Evolutionary conservation across 2,888 invertebrate genomes (phyloP).

Genomic region (Oscheius sp.): DNA sequence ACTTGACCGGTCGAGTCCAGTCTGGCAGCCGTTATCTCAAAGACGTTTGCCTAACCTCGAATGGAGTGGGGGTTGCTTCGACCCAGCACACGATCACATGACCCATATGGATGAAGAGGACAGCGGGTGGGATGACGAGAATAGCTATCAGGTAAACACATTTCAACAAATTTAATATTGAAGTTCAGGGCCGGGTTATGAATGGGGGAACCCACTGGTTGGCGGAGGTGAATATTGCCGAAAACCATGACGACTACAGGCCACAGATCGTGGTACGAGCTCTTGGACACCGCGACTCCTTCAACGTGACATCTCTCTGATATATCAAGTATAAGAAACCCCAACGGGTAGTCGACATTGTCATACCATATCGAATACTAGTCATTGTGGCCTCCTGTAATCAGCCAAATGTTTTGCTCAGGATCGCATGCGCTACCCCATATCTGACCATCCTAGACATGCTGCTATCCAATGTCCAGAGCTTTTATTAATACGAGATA

Average conservation of each 20-base stretch:
- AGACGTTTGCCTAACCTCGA: slow-evolving; percentile 55
- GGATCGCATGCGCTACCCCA: slow-evolving; percentile 16
- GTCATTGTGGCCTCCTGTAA: slow-evolving; percentile 1
- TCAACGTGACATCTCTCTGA: slow-evolving; percentile 29
- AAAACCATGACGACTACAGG: slow-evolving; percentile 39
- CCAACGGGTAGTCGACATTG: slow-evolving; percentile 9
- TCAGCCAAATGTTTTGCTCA: slow-evolving; percentile 26
- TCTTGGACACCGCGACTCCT: slow-evolving; percentile 13
- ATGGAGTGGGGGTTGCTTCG: slow-evolving; percentile 44
- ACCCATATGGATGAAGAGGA: slow-evolving; percentile 60
- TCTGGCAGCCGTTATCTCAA: slow-evolving; percentile 60
- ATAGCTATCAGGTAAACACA: slow-evolving; percentile 16
- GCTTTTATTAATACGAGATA: slow-evolving; percentile 32
- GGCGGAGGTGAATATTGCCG: slow-evolving; percentile 65
- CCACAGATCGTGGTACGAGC: slow-evolving; percentile 26
- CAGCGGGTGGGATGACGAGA: slow-evolving; percentile 60
- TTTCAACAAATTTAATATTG: slow-evolving; percentile 1
- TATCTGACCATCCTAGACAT: slow-evolving; percentile 15
- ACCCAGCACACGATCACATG: slow-evolving; percentile 44
- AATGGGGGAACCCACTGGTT: slow-evolving; percentile 52
- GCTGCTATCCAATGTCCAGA: slow-evolving; percentile 12
- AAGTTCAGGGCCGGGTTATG: slow-evolving; percentile 15
- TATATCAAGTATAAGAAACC: background rate
- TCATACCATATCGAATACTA: slow-evolving; percentile 15
- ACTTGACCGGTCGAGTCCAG: slow-evolving; percentile 46